Percentiles rank a stretch among this genome's conserved stretches.
These are phyloP conservation scores for Agrochola circellaris DNA, from an alignment of 2,888 invertebrate genomes.

Conservation along the genomic window DNA sequence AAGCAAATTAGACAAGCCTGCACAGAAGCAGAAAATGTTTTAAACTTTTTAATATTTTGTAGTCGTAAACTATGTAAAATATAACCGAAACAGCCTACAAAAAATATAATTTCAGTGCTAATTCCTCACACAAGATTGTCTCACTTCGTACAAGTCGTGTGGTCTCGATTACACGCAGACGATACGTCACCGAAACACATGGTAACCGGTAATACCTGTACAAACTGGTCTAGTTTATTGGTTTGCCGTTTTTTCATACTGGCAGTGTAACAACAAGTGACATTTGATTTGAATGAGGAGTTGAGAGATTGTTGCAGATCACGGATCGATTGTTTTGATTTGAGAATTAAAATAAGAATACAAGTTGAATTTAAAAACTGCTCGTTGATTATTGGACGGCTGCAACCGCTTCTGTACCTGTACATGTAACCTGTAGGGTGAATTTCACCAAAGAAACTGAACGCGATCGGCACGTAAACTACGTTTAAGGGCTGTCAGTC, in stretches of 20 bases:
- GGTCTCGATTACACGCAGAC: constrained; percentile 33
- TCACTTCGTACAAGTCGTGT: constrained; percentile 16
- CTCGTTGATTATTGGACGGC: background rate
- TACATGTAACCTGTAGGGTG: too few relatives aligned
- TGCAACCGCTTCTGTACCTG: background rate
- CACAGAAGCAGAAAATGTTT: background rate
- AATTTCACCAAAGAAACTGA: too few relatives aligned
- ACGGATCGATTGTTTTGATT: background rate
- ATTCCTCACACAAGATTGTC: constrained; percentile 24
- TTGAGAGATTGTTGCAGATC: background rate
- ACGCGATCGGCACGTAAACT: too few relatives aligned
- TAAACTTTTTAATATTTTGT: too few relatives aligned
- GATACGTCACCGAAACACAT: constrained; percentile 28
- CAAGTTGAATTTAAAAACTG: background rate
- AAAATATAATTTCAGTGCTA: constrained; percentile 11
- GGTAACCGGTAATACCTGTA: constrained; percentile 45
- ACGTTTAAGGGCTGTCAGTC: too few relatives aligned
- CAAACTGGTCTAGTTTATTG: constrained; percentile 29
- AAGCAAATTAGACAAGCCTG: background rate
- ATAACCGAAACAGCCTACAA: background rate
- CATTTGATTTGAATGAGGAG: background rate
- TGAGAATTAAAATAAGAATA: background rate
- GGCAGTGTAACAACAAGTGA: constrained; percentile 3
- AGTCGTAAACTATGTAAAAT: too few relatives aligned
- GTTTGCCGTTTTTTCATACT: background rate